Conservation (phyloP, 2,113 vertebrate genomes). For the Pollimyrus isidori region DNA sequence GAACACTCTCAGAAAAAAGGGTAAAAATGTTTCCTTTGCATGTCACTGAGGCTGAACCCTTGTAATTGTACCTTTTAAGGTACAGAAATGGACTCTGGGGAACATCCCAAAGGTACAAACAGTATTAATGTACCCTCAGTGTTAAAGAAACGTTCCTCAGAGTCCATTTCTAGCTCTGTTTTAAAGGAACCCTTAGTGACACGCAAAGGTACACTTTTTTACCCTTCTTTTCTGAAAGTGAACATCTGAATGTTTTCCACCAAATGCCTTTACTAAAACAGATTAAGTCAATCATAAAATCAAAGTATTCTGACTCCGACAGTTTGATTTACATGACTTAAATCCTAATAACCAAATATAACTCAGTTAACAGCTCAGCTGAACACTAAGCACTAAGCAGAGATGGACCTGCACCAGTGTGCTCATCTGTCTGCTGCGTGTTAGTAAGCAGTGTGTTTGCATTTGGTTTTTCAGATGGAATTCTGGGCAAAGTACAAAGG, state of each 20-base stretch:
- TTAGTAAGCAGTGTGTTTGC: neutral
- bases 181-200: too few relatives aligned
- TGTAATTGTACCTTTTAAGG: too few relatives aligned
- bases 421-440: neutral
- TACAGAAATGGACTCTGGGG: too few relatives aligned
- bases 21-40: too few relatives aligned
- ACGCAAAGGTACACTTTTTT: too few relatives aligned
- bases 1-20: neutral
- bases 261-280: neutral
- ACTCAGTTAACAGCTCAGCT: neutral
- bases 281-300: neutral
- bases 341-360: neutral
- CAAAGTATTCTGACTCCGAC: neutral
- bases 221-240: too few relatives aligned
- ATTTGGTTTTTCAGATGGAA: slow-evolving; percentile 49
- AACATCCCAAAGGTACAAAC: too few relatives aligned
- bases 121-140: too few relatives aligned
- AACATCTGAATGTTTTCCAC: neutral
- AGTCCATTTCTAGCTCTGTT: too few relatives aligned
- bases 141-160: too few relatives aligned
- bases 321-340: neutral
- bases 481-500: slow-evolving; percentile 54
- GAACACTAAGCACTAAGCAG: neutral
- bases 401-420: neutral
- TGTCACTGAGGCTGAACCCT: too few relatives aligned